Base-by-base conservation (phyloP, 2,113 vertebrate genomes). In the Phalacrocorax aristotelis region DNA sequence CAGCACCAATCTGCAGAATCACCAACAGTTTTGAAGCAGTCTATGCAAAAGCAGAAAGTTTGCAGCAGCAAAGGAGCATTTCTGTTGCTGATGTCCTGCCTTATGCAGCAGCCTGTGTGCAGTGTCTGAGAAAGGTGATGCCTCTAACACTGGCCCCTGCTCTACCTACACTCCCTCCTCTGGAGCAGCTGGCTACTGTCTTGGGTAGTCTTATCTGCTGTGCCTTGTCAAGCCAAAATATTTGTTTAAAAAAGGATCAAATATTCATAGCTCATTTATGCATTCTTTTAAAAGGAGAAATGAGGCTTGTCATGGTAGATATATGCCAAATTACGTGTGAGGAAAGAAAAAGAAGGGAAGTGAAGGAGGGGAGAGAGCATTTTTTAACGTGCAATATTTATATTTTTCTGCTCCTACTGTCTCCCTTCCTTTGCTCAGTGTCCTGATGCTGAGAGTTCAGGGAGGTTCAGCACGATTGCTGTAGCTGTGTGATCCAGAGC, bases 161-260 rank as follows among this genome's bases (percentile, higher is more conserved):
- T 65, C 42, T 80, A 96, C 87, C 91, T 96, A 87, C 0, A 0
- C 36, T 74, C 51, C 91, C 78, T 93, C 26, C 68, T 90, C 82
- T 4, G 1, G 82, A 96, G 82, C 93, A 96, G 94, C 93, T 97
- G 97, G 91, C 94, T 97, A 86, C 89, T 94, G 78, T 97, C 97
- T 62, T 88, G 72, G 40, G 61, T 51, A 90, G 76, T 71, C 96
- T 97, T 96, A 97, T 96, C 96, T 97, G 69, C 92, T 92, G 83
- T 10, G 83, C 72, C 93, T 94, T 97, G 93, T 96, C 94, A 97
- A 91, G 85, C 30, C 87, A 95, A 97, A 96, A 96, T 92, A 94
- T 79, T 96, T 96, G 90, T 96, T 97, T 95, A 96, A 97, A 97
- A 95, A 96, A 93, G 93, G 97, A 96, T 96, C 91, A 97, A 95